Evolutionary conservation across 2,113 vertebrate genomes (phyloP), one percentile per base, ranked within the genome.

Genomic region (Phasianus colchicus): DNA sequence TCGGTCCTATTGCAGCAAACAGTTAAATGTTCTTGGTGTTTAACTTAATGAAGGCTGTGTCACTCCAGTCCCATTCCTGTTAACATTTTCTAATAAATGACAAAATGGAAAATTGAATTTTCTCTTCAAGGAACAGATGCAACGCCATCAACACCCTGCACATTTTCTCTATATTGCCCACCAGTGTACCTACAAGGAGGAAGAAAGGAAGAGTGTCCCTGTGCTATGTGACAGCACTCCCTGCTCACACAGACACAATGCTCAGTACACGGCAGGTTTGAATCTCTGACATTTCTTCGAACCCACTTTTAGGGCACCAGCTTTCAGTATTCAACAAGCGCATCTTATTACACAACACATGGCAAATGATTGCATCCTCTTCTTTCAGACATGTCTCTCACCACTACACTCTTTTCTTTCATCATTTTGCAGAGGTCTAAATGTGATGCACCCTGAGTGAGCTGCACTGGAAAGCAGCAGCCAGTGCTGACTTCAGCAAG

Each of bases 21-120:
- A 73, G 70, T 42, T 82, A 90, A 88, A 42, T 79, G 63, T 57
- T 95, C 86, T 60, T 57, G 34, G 72, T 89, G 64, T 81, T 82
- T 89, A 67, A 88, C 12, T 3, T 88, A 93, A 92, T 69, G 82
- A 88, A 81, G 52, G 50, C 40, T 14, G 36, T 86, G 66, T 54
- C 60, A 19, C 78, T 82, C 55, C 58, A 79, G 71, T 63, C 80
- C 58, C 45, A 43, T 38, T 73, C 74, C 52, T 66, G 67, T 58
- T 60, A 89, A 29, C 11, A 12, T 79, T 82, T 89, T 64, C 47
- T 48, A 87, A 87, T 60, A 91, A 95, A 88, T 70, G 64, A 85
- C 71, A 89, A 50, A 19, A 76, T 77, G 52, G 69, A 20, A 88
- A 77, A 90, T 38, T 17, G 16, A 40, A 73, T 60, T 85, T 24